phyloP scores from a whole-genome alignment of 2,888 invertebrate genomes.

The Criorhina ranunculi region DNA sequence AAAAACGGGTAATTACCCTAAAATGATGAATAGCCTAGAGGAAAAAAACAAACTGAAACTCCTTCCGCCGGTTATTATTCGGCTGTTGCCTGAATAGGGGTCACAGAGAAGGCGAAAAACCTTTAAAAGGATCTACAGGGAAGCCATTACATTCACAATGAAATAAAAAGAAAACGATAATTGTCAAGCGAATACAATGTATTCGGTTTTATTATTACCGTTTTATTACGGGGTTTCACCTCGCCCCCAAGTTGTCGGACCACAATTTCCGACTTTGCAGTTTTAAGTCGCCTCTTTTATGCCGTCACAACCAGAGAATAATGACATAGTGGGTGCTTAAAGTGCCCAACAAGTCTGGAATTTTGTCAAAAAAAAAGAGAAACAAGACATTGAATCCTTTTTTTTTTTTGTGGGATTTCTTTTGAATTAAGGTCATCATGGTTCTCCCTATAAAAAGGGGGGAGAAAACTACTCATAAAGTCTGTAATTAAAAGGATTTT shows the following conservation, averaged over 20 bases:
- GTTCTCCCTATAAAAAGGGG: not conserved
- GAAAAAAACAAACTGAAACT: no score
- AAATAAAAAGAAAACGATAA: constrained; percentile 12
- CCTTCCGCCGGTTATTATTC: constrained; percentile 19
- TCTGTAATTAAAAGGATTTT: constrained; percentile 33
- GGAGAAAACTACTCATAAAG: not conserved
- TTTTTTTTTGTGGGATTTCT: not conserved
- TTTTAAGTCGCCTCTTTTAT: constrained; percentile 16
- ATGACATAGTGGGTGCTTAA: constrained; percentile 17
- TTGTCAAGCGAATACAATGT: constrained; percentile 29
- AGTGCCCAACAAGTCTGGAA: constrained; percentile 1
- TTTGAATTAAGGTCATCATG: constrained; percentile 21
- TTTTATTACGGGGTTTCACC: not conserved
- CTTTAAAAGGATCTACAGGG: not conserved
- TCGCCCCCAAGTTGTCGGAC: not conserved
- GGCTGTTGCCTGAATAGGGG: constrained; percentile 7
- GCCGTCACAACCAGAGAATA: constrained; percentile 10
- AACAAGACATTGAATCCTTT: not conserved
- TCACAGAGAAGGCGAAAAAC: not conserved
- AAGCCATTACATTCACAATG: not conserved
- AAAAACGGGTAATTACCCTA: constrained; percentile 5
- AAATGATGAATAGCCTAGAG: constrained; percentile 8
- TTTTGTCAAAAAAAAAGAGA: no score
- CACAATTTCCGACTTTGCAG: constrained; percentile 32
- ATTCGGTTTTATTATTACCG: constrained; percentile 18